A percentile compares a stretch with the other conserved stretches of the same genome.
Conservation (phyloP, 2,797 vertebrate genomes). For the Staurois parvus region DNA sequence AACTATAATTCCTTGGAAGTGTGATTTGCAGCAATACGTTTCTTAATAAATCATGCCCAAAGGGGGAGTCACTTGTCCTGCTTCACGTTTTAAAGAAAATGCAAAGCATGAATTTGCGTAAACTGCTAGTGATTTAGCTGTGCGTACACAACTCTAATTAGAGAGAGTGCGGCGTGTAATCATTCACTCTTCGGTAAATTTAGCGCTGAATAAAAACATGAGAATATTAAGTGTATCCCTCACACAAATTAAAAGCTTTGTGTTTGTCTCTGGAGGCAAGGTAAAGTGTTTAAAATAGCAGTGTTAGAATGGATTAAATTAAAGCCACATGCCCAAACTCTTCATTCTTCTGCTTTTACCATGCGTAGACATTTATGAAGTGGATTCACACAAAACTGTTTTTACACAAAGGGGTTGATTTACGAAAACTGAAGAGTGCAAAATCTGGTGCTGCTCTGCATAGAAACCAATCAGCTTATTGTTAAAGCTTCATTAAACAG, state of each 20-base stretch:
- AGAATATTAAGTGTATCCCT: constrained; percentile 1
- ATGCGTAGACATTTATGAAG: background rate
- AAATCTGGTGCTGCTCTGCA: too few relatives aligned
- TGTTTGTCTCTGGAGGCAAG: background rate
- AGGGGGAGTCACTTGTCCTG: background rate
- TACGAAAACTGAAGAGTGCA: too few relatives aligned
- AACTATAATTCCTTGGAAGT: too few relatives aligned
- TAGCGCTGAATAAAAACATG: background rate
- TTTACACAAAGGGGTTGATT: background rate
- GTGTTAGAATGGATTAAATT: background rate
- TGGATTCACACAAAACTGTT: background rate
- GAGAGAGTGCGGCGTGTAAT: background rate
- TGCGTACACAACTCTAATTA: background rate
- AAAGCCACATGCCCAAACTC: background rate
- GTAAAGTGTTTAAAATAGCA: background rate
- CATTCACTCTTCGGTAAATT: background rate
- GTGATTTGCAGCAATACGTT: too few relatives aligned
- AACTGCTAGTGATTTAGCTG: background rate
- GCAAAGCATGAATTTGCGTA: background rate
- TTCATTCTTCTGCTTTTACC: background rate
- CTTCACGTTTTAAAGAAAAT: background rate
- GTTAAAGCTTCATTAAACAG: too few relatives aligned
- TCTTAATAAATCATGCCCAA: too few relatives aligned
- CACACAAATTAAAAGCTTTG: background rate
- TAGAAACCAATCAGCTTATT: too few relatives aligned